Percentiles rank a stretch among this genome's conserved stretches.
These are phyloP conservation scores for Mobula hypostoma DNA, from an alignment of 2,113 vertebrate genomes.

Conservation along the genomic window DNA sequence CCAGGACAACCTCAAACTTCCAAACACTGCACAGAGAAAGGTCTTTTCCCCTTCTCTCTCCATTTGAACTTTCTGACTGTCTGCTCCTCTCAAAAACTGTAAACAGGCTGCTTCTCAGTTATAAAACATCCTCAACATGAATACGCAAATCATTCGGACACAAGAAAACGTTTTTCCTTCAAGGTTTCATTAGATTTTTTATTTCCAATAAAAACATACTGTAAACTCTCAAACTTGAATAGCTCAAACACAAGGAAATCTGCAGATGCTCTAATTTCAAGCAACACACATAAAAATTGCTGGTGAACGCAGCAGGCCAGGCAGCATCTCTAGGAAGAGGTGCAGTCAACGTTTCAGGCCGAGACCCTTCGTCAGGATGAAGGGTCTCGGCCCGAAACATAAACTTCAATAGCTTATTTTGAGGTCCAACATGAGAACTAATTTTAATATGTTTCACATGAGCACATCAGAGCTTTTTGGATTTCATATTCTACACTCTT, in stretches of 20 bases:
- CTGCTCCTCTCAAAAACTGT: not conserved
- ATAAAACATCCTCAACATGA: not conserved
- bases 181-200: not conserved
- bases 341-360: too few species aligned
- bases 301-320: too few species aligned
- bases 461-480: too few species aligned
- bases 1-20: not conserved
- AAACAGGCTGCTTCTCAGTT: not conserved
- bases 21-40: not conserved
- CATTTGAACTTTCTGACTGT: not conserved
- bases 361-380: too few species aligned
- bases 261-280: too few species aligned
- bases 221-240: not conserved
- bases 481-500: too few species aligned
- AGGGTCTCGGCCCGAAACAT: too few species aligned
- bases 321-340: too few species aligned
- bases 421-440: too few species aligned
- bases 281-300: too few species aligned
- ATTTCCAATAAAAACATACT: not conserved
- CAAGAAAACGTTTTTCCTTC: not conserved
- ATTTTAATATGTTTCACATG: too few species aligned
- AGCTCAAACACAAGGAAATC: too few species aligned
- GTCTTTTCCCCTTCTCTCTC: not conserved
- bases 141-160: not conserved
- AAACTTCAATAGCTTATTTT: not conserved